phyloP scores from a whole-genome alignment of 2,888 invertebrate species.

The Oasisia sp. region DNA sequence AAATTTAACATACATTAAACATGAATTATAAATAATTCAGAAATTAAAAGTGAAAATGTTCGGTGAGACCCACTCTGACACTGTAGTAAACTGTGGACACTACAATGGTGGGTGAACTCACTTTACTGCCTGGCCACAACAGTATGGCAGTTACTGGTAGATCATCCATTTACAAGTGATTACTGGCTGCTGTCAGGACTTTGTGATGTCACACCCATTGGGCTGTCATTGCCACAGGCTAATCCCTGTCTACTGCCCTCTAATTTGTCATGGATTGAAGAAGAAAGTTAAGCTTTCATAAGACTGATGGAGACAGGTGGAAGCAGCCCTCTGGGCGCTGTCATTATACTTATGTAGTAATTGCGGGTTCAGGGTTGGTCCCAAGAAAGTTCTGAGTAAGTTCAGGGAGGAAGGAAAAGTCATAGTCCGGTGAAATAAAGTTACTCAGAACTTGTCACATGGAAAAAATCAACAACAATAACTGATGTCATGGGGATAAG shows the following conservation, averaged over 20 bases:
- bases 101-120: neutral
- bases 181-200: neutral
- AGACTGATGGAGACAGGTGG: neutral
- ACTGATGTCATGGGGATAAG: neutral
- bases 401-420: no score
- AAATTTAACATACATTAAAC: no score
- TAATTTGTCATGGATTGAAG: neutral
- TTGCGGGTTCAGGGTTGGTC: neutral
- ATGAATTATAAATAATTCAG: no score
- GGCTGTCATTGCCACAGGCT: neutral
- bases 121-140: neutral
- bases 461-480: neutral
- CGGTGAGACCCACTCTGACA: no score
- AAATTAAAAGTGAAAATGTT: no score
- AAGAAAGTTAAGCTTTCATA: conserved; percentile 17
- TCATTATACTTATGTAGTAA: neutral
- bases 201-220: neutral
- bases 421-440: neutral
- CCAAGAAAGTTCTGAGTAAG: no score
- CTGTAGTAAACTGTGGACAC: no score
- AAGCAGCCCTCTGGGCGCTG: neutral
- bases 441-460: neutral
- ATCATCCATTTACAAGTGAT: neutral
- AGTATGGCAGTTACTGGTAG: neutral
- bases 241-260: neutral